Percentiles rank a stretch among this genome's conserved stretches.
Evolutionary conservation across 2,888 invertebrate genomes (phyloP).

Genomic region (Alitta virens): DNA sequence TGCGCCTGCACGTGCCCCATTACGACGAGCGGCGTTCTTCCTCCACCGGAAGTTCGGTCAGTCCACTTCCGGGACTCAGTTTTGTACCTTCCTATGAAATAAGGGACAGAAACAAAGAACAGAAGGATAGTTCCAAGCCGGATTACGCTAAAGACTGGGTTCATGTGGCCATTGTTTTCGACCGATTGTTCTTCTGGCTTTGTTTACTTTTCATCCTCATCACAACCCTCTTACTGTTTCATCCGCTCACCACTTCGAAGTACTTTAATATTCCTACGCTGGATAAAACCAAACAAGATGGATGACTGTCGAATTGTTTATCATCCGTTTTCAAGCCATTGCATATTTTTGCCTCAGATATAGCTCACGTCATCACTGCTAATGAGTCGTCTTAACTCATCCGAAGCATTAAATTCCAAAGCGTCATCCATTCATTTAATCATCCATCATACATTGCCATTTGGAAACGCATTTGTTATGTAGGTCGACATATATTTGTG

Average conservation of each 20-base stretch:
- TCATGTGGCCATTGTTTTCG: constrained; percentile 32
- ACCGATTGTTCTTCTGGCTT: constrained; percentile 34
- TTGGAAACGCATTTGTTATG: no score
- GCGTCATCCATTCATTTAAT: no score
- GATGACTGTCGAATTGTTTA: no score
- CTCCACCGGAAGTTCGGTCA: background rate
- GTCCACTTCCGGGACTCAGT: background rate
- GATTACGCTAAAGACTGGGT: constrained; percentile 33
- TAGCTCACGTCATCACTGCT: no score
- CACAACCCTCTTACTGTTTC: constrained; percentile 33
- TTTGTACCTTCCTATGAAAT: background rate
- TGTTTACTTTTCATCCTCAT: constrained; percentile 31
- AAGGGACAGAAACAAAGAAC: background rate
- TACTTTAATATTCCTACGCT: constrained; percentile 15
- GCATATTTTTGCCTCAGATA: no score
- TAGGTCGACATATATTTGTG: no score
- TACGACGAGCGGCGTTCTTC: background rate
- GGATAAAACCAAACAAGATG: no score
- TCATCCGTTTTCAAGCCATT: no score
- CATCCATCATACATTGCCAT: no score
- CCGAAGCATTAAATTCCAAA: no score
- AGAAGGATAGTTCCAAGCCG: constrained; percentile 8
- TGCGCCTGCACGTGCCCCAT: background rate
- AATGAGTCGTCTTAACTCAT: no score
- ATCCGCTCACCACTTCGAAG: constrained; percentile 25